Base-by-base conservation (phyloP, 1,140 invertebrate species). In the Onthophagus taurus region DNA sequence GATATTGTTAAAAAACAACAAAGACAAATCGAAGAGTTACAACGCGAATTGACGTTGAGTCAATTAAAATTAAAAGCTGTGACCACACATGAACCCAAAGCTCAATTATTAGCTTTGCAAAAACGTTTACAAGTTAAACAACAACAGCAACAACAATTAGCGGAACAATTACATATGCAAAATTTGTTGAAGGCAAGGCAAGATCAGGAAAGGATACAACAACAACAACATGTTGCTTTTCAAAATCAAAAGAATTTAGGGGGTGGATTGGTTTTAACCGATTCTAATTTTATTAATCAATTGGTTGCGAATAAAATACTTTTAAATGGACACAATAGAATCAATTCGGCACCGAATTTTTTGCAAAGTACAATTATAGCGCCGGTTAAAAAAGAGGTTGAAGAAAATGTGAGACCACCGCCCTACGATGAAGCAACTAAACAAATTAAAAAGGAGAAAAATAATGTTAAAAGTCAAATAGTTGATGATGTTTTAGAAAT, bases 401-500 rank as follows among this genome's bases (percentile, higher is more conserved):
- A 47, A 8, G 63, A 45, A 48, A 55, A 45, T 55, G 61, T 45
- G 44, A 69, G 20, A 60, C 67, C 60, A 33, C 78, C 71, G 9
- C 79, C 80, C 11, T 85, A 85, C 49, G 76, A 83, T 43, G 81
- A 83, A 59, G 80, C 80, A 4, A 75, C 81, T 0, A 81, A 81
- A 54, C 70, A 79, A 36, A 61, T 77, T 8, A 76, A 76, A 47
- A 54, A 49, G 29, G 68, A 65, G 37, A 78, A 78, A 46, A 71
- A 58, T 42, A 70, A 72, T 50, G 68, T 85, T 11, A 87, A 88
- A 55, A 83, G 82, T 59, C 88, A 94, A 63, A 85, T 86, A 24
- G 85, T 96, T 45, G 91, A 94, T 59, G 91, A 96, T 66, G 90
- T 96, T 0, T 64, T 97, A n/a, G 90, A 95, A 59, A 94, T 96